Base-by-base conservation (phyloP, 1,140 invertebrate genomes). In the Drosophila neocordata region DNA sequence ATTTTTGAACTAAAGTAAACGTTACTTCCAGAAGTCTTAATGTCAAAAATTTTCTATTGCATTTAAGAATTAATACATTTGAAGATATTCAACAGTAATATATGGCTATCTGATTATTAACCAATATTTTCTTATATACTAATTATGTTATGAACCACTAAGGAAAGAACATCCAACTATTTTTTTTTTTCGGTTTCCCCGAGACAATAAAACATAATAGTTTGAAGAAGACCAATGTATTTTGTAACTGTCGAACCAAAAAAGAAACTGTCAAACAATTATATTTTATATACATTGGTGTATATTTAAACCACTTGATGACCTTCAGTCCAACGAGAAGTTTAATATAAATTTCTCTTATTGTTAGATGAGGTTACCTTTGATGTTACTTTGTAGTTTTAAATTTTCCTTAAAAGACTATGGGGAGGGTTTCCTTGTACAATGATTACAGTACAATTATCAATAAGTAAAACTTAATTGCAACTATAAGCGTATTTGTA, bases 311-410 rank as follows among this genome's bases (percentile, higher is more conserved):
- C 38, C 57, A 79, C 87, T 53, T 51, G n/a, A 18, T 62, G 60
- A 35, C 35, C 51, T 60, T 27, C 37, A 57, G 15, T 48, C 69
- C 69, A 90, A 70, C 76, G 79, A 90, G 87, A 90, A 90, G 82
- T 90, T 90, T 90, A 90, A 90, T 90, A 90, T 90, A 90, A 90
- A 90, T 90, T 80, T 90, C 88, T 88, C 73, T 70, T n/a, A 84
- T 27, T 79, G 69, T 66, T 62, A 59, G 63, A 62, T 58, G 27
- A 6, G 38, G 24, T 15, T 51, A 44, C 15, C 63, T 62, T 73
- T 66, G 63, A 69, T 57, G 13, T 24, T n/a, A 15, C 61, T 22
- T 53, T 35, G 58, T 20, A 56, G 38, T 56, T 34, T 38, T 44
- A 12, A n/a, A 53, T 22, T 58, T 27, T 51, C 63, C 67, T 83